These are phyloP conservation scores for Zygogramma bicolorata DNA, from an alignment of 2,888 invertebrate species.

Conservation along the genomic window DNA sequence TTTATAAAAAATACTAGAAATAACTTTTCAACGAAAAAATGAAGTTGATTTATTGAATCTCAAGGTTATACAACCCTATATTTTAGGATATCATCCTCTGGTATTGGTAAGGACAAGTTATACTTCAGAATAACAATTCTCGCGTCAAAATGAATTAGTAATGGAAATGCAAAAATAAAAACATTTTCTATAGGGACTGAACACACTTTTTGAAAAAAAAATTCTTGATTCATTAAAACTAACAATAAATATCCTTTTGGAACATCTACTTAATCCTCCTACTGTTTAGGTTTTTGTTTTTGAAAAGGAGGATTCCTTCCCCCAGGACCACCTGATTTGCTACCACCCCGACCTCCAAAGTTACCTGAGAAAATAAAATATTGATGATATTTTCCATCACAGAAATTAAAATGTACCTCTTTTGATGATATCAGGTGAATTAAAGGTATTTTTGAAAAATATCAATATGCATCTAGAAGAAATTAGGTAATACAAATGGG, in stretches of 20 bases:
- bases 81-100: no score
- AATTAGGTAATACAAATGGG: no score
- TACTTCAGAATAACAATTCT: not conserved
- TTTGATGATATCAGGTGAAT: no score
- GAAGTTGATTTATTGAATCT: no score
- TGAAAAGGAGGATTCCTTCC: conserved; percentile 57
- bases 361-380: conserved; percentile 51
- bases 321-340: conserved; percentile 52
- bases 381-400: no score
- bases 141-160: not conserved
- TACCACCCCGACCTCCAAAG: conserved; percentile 53
- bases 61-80: no score
- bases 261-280: not conserved
- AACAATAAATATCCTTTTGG: not conserved
- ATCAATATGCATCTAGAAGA: no score
- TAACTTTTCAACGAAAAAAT: no score
- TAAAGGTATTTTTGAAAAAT: no score
- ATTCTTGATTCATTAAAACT: not conserved
- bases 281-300: conserved; percentile 57
- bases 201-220: not conserved
- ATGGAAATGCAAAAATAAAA: not conserved
- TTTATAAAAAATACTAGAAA: no score
- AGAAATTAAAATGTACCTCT: no score
- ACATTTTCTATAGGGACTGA: not conserved
- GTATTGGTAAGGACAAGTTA: no score